phyloP scores from a whole-genome alignment of 2,113 vertebrate genomes.

The Podarcis raffonei region DNA sequence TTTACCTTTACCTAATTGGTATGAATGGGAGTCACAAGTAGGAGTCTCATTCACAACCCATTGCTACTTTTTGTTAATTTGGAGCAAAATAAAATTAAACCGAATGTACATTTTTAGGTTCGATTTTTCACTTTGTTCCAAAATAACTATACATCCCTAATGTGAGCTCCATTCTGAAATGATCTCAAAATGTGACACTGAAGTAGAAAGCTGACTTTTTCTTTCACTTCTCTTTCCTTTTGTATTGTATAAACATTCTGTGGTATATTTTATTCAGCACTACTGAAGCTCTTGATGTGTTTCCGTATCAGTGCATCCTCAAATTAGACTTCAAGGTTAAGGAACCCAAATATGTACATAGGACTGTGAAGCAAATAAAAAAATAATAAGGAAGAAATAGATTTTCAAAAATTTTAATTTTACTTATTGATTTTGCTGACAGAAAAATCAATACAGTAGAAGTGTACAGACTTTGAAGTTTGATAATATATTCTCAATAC shows the following conservation, averaged over 20 bases:
- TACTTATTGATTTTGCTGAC: constrained; percentile 63
- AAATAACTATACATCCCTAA: not conserved
- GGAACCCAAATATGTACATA: constrained; percentile 38
- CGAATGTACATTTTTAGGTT: not conserved
- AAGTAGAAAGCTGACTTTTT: not conserved
- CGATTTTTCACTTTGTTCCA: not conserved
- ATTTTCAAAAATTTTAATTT: constrained; percentile 68
- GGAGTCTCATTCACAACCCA: not conserved
- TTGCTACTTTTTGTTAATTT: not conserved
- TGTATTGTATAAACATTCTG: constrained; percentile 6
- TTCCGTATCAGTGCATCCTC: constrained; percentile 1
- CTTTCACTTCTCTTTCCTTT: not conserved
- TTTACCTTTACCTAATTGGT: not conserved
- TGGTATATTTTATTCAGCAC: not conserved
- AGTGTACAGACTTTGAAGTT: constrained; percentile 57
- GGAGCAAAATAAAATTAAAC: not conserved
- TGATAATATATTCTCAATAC: constrained; percentile 59
- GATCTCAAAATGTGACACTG: not conserved
- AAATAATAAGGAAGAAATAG: constrained; percentile 48
- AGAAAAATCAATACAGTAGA: constrained; percentile 68
- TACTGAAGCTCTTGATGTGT: not conserved
- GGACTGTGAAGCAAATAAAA: constrained; percentile 36
- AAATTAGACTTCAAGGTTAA: constrained; percentile 49
- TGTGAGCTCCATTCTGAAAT: not conserved
- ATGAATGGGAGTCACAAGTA: not conserved